Evolutionary conservation across 2,888 invertebrate genomes (phyloP), one percentile per base, ranked within the genome.

Genomic region (Osedax frankpressi): DNA sequence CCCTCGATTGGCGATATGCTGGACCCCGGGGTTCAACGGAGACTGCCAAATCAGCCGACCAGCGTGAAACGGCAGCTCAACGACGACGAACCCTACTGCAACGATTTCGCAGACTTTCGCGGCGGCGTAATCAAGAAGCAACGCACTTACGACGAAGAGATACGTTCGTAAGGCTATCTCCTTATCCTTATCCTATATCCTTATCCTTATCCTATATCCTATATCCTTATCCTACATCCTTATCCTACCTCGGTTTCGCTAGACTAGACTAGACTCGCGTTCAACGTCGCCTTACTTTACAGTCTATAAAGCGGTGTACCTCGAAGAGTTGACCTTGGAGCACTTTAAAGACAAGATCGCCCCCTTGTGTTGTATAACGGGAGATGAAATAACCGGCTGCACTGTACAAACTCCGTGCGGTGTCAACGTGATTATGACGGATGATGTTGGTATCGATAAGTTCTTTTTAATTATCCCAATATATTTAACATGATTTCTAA

Each of bases 331-430:
- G 76, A 88, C 88, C 28, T 88, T 89, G 44, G 84, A 84, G 73
- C 92, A 92, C 80, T 84, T 92, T 74, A 82, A 87, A 71, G 85
- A 86, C 76, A 90, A 91, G 77, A 85, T 92, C 44, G 87, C 88
- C 69, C 82, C 85, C 24, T 83, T 91, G 75, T 86, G 89, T 62
- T 88, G 87, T 28, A 78, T 86, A 11, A 76, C 79, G 44, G 74
- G 79, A 25, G 84, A 78, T 75, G 85, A 84, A 82, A 85, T 85
- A 76, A 83, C 84, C 67, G 89, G 89, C 30, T 88, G 93, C 6
- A 89, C 90, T 77, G 87, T 92, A 70, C 89, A 89, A 79, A 94
- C 93, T 0, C 93, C 94, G 0, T 89, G 90, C 78, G 91, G 91
- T 24, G 91, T 94, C 3, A 90, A 91, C 78, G 90, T 94, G 0